Evolutionary conservation across 2,888 invertebrate species (phyloP).

Genomic region (Amiota communis): DNA sequence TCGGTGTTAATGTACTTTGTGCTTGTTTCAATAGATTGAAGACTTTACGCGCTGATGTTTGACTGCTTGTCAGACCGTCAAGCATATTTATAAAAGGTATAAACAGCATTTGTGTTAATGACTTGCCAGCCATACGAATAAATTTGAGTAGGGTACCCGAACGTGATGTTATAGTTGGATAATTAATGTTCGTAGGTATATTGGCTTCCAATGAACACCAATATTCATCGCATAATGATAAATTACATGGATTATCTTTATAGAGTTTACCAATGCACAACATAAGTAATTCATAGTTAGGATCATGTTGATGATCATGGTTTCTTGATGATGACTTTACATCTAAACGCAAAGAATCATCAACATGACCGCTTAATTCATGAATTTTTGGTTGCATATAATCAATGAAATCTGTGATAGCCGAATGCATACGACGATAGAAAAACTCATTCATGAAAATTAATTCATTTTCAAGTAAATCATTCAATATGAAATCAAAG

Average conservation of each 20-base stretch:
- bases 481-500: conserved; percentile 85
- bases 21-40: conserved; percentile 81
- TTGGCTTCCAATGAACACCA: conserved; percentile 77
- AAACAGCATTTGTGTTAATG: conserved; percentile 87
- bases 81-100: conserved; percentile 91
- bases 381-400: conserved; percentile 93
- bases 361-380: conserved; percentile 86
- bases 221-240: conserved; percentile 84
- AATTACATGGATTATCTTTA: conserved; percentile 80
- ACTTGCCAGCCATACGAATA: conserved; percentile 89
- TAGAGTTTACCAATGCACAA: conserved; percentile 86
- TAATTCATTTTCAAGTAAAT: conserved; percentile 80
- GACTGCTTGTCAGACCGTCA: conserved; percentile 84
- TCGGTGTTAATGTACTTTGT: conserved; percentile 67
- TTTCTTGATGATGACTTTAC: conserved; percentile 86
- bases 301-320: conserved; percentile 81
- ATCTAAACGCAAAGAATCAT: conserved; percentile 88
- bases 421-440: conserved; percentile 84
- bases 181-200: conserved; percentile 49
- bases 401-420: conserved; percentile 93
- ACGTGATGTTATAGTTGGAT: conserved; percentile 74
- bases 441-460: conserved; percentile 87
- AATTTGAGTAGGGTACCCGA: conserved; percentile 92
- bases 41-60: conserved; percentile 84
- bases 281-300: conserved; percentile 89